Conservation (phyloP, 2,888 invertebrate species). For the Tetropium fuscum region DNA sequence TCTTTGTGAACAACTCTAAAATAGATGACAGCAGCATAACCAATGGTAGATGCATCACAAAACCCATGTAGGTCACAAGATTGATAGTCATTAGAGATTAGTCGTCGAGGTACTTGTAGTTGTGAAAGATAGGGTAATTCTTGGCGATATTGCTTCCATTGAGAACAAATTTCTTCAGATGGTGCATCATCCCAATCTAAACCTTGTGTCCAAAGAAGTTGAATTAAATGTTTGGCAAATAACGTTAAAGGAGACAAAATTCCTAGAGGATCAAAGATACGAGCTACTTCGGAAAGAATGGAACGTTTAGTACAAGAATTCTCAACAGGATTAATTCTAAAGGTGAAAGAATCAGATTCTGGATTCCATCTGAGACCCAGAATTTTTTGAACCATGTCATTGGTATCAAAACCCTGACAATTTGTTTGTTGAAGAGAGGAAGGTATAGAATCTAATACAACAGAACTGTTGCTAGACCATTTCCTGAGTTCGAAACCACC, state of each 20-base stretch:
- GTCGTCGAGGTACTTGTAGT: neutral
- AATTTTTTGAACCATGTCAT: neutral
- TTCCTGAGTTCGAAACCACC: conserved; percentile 4
- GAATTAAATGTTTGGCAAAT: neutral
- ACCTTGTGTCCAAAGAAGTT: neutral
- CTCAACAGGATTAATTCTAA: neutral
- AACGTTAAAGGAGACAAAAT: neutral
- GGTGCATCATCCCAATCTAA: neutral
- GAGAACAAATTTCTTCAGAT: neutral
- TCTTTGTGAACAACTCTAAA: neutral
- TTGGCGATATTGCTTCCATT: neutral
- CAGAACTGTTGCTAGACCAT: conserved; percentile 3
- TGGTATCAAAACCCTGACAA: neutral
- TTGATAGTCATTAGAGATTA: neutral
- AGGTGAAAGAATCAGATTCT: neutral
- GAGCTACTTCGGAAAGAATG: neutral
- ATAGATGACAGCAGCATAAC: conserved; percentile 17
- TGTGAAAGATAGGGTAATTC: neutral
- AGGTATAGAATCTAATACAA: neutral
- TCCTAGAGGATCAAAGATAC: conserved; percentile 2
- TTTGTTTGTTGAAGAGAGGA: neutral
- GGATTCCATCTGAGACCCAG: neutral
- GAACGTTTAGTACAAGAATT: conserved; percentile 7
- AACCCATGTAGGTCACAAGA: conserved; percentile 21
- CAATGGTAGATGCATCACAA: conserved; percentile 11